phyloP scores from a whole-genome alignment of 2,797 vertebrate genomes.

The Siniperca scherzeri region DNA sequence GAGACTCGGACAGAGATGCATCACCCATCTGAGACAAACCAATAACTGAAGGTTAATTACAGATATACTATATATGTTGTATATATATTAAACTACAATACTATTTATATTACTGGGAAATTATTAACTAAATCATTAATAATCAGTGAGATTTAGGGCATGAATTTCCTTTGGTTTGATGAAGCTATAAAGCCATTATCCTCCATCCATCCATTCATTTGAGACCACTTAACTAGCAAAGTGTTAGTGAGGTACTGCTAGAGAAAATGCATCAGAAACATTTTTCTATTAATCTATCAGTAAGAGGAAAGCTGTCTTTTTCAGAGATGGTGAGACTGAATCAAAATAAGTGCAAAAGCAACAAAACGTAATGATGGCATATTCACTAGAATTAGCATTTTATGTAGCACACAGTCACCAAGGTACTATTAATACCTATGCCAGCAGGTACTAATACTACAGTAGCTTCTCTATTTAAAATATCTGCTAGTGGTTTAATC shows the following conservation, averaged over 20 bases:
- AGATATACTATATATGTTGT: not conserved
- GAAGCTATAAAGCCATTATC: not conserved
- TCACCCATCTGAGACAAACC: slow-evolving; percentile 71
- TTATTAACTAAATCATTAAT: not conserved
- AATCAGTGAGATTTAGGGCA: not conserved
- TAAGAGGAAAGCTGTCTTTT: not conserved
- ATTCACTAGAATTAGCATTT: not conserved
- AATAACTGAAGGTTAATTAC: not conserved
- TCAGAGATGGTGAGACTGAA: not conserved
- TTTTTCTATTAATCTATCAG: not conserved
- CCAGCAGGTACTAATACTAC: not conserved
- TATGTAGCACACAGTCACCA: not conserved
- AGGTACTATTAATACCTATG: no score
- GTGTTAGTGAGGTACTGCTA: not conserved
- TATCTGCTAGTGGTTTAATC: not conserved
- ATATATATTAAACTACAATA: not conserved
- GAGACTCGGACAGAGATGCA: slow-evolving; percentile 78
- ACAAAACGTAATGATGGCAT: not conserved
- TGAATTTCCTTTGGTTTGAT: not conserved
- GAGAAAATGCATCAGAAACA: not conserved
- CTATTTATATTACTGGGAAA: not conserved
- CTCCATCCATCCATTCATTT: not conserved
- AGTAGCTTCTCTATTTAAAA: not conserved
- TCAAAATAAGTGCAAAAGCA: not conserved
- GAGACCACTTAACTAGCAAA: not conserved